Evolutionary conservation across 2,797 vertebrate species (phyloP).

Genomic region (Propithecus perrieri): DNA sequence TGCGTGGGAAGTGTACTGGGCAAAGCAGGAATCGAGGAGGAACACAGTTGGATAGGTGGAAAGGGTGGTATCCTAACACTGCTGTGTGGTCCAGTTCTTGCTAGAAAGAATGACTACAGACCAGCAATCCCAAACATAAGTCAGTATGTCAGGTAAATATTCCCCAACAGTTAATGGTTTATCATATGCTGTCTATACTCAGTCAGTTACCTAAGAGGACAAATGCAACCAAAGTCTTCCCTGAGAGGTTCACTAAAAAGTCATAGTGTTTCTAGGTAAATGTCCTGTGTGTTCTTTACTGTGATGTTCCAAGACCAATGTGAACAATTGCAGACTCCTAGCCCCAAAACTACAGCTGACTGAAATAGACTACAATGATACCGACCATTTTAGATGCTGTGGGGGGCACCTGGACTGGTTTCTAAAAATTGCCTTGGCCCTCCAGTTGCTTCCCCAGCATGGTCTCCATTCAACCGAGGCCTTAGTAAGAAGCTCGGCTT

Average conservation of each 20-base stretch:
- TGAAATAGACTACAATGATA: neutral
- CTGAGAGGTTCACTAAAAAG: neutral
- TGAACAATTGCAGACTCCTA: neutral
- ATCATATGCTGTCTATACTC: neutral
- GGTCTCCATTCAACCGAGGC: rapidly evolving
- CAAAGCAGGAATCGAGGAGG: neutral
- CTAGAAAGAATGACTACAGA: neutral
- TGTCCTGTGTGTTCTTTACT: neutral
- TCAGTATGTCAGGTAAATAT: neutral
- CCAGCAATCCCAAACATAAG: neutral
- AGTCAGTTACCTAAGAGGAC: neutral
- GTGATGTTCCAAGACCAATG: neutral
- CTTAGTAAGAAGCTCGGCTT: neutral
- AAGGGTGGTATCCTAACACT: neutral
- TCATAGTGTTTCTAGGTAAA: neutral
- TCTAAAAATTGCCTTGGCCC: neutral
- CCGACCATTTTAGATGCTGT: rapidly evolving
- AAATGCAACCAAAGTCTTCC: neutral
- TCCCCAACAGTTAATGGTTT: neutral
- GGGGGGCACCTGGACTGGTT: neutral
- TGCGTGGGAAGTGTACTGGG: rapidly evolving
- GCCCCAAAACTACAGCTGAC: neutral
- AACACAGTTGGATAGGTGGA: neutral
- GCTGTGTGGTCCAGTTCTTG: neutral
- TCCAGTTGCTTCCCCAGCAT: rapidly evolving